These are phyloP conservation scores for Limnodromus scolopaceus DNA, from an alignment of 2,797 vertebrate species.

Conservation along the genomic window DNA sequence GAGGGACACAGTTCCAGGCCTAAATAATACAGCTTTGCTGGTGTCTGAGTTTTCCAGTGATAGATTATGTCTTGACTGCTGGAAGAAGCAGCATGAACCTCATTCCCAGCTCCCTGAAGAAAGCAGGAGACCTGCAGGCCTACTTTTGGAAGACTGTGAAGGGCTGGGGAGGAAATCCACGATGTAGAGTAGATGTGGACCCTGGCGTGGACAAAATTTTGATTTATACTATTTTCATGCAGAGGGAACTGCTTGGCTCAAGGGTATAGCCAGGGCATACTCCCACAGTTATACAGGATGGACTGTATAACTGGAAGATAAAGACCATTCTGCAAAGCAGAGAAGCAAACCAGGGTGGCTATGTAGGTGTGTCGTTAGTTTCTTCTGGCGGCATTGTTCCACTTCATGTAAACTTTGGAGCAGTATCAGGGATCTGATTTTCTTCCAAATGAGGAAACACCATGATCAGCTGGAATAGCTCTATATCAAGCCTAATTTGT, in stretches of 20 bases:
- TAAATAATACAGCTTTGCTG: not conserved
- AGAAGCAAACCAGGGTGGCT: not conserved
- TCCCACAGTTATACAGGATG: not conserved
- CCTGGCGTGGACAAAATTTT: not conserved
- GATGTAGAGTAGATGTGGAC: not conserved
- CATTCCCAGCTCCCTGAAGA: not conserved
- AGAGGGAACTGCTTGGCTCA: not conserved
- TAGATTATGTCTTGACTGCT: not conserved
- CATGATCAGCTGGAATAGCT: not conserved
- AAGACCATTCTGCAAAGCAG: not conserved
- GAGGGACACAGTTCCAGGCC: not conserved
- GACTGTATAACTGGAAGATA: not conserved
- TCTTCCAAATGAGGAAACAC: not conserved
- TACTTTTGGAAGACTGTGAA: not conserved
- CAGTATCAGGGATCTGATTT: not conserved
- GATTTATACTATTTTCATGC: not conserved
- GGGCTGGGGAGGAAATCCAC: not conserved
- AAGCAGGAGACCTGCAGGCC: not conserved
- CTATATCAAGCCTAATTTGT: not conserved
- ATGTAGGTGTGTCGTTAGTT: not conserved
- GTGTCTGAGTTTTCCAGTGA: not conserved
- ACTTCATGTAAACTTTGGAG: not conserved
- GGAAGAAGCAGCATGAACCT: fast-evolving
- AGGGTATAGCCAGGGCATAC: not conserved
- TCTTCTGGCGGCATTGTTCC: not conserved